Evolutionary conservation across 2,888 invertebrate species (phyloP).

Genomic region (Phyllotreta cruciferae): DNA sequence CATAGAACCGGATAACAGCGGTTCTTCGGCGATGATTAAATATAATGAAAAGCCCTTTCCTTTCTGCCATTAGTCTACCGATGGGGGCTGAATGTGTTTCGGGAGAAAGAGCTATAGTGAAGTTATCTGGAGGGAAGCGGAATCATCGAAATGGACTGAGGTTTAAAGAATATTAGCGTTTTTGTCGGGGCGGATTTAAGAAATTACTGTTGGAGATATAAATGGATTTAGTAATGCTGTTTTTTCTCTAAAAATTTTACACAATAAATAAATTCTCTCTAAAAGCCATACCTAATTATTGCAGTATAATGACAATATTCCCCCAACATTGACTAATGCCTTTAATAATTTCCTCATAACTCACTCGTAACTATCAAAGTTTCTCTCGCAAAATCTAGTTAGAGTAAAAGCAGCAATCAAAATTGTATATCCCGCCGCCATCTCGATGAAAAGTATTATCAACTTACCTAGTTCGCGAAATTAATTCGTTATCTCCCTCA

Average conservation of each 20-base stretch:
- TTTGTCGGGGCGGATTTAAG: slow-evolving; percentile 2
- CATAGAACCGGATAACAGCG: slow-evolving; percentile 16
- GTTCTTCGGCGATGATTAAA: slow-evolving; percentile 37
- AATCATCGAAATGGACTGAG: slow-evolving; percentile 2
- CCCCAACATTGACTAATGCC: no score
- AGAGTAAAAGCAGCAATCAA: slow-evolving; percentile 16
- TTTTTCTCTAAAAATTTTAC: no score
- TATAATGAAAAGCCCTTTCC: slow-evolving; percentile 38
- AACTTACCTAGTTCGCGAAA: slow-evolving; percentile 18
- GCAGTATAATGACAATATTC: no score
- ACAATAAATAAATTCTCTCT: no score
- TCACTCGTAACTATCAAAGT: no score
- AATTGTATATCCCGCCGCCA: slow-evolving; percentile 16
- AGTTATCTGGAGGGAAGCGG: neutral
- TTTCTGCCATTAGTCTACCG: slow-evolving; percentile 29
- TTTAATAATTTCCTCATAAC: no score
- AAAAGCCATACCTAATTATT: no score
- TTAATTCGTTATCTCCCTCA: slow-evolving; percentile 23
- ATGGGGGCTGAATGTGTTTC: slow-evolving; percentile 18
- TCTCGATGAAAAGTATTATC: slow-evolving; percentile 14
- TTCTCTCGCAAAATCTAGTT: slow-evolving; percentile 8
- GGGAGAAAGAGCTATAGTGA: neutral
- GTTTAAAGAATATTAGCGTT: slow-evolving; percentile 10
- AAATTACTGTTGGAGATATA: neutral
- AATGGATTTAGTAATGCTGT: no score